Conservation (phyloP, 2,888 invertebrate genomes). For the Troglohyphantes excavatus region DNA sequence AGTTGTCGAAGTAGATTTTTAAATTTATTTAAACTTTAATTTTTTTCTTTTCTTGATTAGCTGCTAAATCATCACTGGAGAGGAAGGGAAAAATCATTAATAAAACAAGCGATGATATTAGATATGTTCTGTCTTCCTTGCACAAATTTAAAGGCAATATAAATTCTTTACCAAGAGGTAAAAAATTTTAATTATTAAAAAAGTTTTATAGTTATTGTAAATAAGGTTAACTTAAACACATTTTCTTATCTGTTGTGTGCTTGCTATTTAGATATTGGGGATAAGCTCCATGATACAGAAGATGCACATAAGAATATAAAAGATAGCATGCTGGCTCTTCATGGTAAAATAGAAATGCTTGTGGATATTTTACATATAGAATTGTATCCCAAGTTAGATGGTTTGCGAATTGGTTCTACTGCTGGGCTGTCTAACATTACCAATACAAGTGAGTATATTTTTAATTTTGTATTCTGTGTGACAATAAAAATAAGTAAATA, state of each 20-base stretch:
- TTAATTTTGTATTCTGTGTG: no score
- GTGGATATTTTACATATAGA: constrained; percentile 62
- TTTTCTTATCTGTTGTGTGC: background rate
- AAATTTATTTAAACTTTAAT: background rate
- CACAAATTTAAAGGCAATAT: constrained; percentile 53
- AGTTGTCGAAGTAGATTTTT: background rate
- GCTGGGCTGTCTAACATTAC: constrained; percentile 79
- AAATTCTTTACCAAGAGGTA: constrained; percentile 60
- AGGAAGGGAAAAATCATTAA: constrained; percentile 17
- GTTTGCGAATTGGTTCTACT: constrained; percentile 78
- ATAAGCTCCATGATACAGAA: constrained; percentile 67
- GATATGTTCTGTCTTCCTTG: constrained; percentile 41
- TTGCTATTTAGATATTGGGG: constrained; percentile 61
- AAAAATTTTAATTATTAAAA: background rate
- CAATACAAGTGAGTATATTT: constrained; percentile 69
- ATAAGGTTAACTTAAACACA: no score
- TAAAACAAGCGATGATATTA: constrained; percentile 52
- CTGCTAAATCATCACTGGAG: constrained; percentile 5
- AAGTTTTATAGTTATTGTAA: background rate
- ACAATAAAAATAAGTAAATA: no score
- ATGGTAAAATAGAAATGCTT: constrained; percentile 78
- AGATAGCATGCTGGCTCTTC: constrained; percentile 57
- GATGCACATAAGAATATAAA: constrained; percentile 48
- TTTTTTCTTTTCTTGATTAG: constrained; percentile 8
- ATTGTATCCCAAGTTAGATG: constrained; percentile 76